phyloP scores from a whole-genome alignment of 2,888 invertebrate species.

The Volucella bombylans region DNA sequence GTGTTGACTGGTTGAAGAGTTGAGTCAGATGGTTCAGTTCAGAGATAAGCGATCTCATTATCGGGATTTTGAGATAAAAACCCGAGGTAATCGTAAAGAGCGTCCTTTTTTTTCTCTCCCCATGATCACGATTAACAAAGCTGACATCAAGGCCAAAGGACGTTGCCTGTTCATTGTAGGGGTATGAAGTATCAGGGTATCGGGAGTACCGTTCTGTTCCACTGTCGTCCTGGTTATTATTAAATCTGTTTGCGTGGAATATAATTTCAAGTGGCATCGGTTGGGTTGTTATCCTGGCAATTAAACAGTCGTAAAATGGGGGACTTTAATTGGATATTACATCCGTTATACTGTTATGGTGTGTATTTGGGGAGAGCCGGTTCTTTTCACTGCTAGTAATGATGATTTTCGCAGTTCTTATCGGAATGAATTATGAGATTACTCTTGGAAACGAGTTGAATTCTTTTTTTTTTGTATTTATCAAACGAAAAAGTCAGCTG shows the following conservation, averaged over 20 bases:
- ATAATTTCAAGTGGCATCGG: conserved; percentile 58
- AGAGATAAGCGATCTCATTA: conserved; percentile 73
- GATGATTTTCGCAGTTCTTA: conserved; percentile 72
- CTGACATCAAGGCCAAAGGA: conserved; percentile 46
- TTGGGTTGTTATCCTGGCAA: conserved; percentile 72
- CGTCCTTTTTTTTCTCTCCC: conserved; percentile 58
- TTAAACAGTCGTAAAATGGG: conserved; percentile 73
- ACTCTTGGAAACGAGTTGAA: conserved; percentile 9
- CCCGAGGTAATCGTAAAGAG: conserved; percentile 66
- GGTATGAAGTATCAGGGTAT: not conserved
- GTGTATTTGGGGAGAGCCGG: not conserved
- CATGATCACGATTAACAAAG: conserved; percentile 29
- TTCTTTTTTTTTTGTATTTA: not conserved
- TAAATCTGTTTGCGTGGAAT: conserved; percentile 66
- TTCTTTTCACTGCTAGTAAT: conserved; percentile 43
- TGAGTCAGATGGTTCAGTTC: conserved; percentile 38
- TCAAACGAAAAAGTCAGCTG: not conserved
- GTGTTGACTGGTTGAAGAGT: conserved; percentile 39
- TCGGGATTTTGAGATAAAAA: conserved; percentile 72
- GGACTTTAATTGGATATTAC: conserved; percentile 73
- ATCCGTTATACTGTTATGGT: conserved; percentile 55
- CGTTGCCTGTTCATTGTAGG: not conserved
- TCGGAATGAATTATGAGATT: conserved; percentile 69
- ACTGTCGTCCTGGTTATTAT: conserved; percentile 41
- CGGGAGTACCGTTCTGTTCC: not conserved